Conservation (phyloP, 2,888 invertebrate species). For the Tetanocera ferruginea region DNA sequence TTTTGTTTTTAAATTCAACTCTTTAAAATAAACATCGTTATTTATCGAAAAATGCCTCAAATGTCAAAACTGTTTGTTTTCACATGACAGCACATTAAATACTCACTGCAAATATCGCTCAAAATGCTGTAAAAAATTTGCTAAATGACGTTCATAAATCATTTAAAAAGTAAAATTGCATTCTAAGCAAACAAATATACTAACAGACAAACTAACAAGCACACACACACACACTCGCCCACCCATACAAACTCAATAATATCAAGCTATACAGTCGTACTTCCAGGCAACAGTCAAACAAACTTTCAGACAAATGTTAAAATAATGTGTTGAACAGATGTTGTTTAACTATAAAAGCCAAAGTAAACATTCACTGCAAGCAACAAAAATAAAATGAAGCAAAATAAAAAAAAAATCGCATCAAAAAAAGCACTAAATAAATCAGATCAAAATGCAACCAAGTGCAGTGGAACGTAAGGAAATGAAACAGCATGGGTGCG, state of each 20-base stretch:
- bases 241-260: neutral
- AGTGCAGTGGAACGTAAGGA: constrained; percentile 1
- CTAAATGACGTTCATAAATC: constrained; percentile 14
- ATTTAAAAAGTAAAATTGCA: constrained; percentile 27
- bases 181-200: constrained; percentile 9
- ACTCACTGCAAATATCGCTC: neutral
- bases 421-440: neutral
- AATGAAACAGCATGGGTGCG: constrained; percentile 3
- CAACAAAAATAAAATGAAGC: no score
- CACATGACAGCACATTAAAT: neutral
- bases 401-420: neutral
- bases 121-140: neutral
- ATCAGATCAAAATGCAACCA: neutral
- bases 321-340: constrained; percentile 19
- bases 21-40: no score
- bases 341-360: constrained; percentile 12
- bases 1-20: no score
- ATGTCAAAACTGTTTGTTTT: neutral
- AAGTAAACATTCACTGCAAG: neutral
- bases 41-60: no score
- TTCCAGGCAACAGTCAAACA: neutral
- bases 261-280: neutral
- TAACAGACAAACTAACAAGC: no score
- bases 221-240: neutral
- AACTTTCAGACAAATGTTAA: neutral